phyloP scores from a whole-genome alignment of 2,888 invertebrate genomes.

The Leptinotarsa juncta region DNA sequence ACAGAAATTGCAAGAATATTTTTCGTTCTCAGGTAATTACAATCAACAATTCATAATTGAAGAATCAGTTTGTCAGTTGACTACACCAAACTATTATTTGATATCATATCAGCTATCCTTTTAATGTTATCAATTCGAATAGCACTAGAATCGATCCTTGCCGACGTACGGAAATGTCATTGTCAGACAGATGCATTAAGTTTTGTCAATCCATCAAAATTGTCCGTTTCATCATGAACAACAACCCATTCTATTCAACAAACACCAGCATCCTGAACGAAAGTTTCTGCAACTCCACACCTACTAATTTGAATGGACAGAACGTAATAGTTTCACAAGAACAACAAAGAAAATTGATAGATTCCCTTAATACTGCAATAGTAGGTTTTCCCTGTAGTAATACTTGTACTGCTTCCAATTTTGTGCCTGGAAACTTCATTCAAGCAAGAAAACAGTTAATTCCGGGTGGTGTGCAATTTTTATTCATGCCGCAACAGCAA shows the following conservation, averaged over 20 bases:
- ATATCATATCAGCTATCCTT: too few species aligned
- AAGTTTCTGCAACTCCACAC: constrained; percentile 48
- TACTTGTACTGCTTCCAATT: constrained; percentile 14
- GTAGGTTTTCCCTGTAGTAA: constrained; percentile 38
- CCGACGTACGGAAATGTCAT: not conserved
- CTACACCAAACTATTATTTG: too few species aligned
- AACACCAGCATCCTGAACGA: constrained; percentile 51
- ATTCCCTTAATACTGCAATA: constrained; percentile 52
- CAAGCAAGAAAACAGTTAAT: constrained; percentile 43
- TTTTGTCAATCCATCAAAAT: constrained; percentile 29
- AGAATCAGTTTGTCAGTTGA: too few species aligned
- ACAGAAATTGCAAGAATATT: too few species aligned
- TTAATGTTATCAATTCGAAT: too few species aligned
- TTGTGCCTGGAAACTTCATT: constrained; percentile 28
- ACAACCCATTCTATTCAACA: constrained; percentile 52
- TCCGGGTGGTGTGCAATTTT: constrained; percentile 46
- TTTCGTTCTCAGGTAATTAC: too few species aligned
- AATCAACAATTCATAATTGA: too few species aligned
- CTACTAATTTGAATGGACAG: constrained; percentile 50
- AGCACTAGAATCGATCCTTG: too few species aligned
- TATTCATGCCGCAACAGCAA: constrained; percentile 29
- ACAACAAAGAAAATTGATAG: constrained; percentile 52
- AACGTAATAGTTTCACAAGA: constrained; percentile 52
- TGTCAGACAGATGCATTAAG: constrained; percentile 4
- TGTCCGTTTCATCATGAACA: constrained; percentile 36